Conservation (phyloP, 2,113 vertebrate genomes). For the Silurus meridionalis region DNA sequence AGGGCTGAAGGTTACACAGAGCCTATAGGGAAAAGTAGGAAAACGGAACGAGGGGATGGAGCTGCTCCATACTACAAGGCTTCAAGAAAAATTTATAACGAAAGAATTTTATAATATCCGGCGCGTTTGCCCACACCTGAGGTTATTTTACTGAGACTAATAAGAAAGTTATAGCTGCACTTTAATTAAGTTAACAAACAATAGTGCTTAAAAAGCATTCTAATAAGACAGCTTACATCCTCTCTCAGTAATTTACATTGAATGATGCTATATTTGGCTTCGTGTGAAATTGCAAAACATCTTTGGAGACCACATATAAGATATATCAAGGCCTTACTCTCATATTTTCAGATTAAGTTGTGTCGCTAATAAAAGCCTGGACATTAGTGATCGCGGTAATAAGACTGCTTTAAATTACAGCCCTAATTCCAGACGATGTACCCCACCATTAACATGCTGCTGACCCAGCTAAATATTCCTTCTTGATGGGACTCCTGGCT, state of each 20-base stretch:
- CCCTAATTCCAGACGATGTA: conserved; percentile 52
- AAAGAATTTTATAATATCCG: conserved; percentile 2
- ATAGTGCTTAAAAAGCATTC: conserved; percentile 50
- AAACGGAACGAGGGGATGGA: conserved; percentile 45
- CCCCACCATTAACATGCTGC: conserved; percentile 52
- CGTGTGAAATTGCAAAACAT: conserved; percentile 30
- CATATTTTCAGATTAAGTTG: conserved; percentile 47
- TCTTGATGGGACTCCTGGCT: conserved; percentile 53
- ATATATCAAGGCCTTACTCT: conserved; percentile 36
- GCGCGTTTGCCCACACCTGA: not conserved
- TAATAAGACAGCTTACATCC: conserved; percentile 28
- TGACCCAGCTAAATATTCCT: conserved; percentile 58
- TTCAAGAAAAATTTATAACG: conserved; percentile 2
- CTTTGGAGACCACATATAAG: conserved; percentile 36
- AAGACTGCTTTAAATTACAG: conserved; percentile 57
- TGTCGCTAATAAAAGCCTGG: conserved; percentile 50
- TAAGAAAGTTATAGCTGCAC: conserved; percentile 28
- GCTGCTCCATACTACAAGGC: conserved; percentile 20
- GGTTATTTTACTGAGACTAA: not conserved
- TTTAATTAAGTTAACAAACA: conserved; percentile 45
- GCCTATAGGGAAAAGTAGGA: conserved; percentile 51
- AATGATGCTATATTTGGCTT: conserved; percentile 46
- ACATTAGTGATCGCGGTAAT: conserved; percentile 57
- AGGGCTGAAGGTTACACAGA: conserved; percentile 60
- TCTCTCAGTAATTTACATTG: conserved; percentile 30